These are phyloP conservation scores for Spongilla lacustris DNA, from an alignment of 37 sponge, comb jelly and placozoan species.

Conservation along the genomic window DNA sequence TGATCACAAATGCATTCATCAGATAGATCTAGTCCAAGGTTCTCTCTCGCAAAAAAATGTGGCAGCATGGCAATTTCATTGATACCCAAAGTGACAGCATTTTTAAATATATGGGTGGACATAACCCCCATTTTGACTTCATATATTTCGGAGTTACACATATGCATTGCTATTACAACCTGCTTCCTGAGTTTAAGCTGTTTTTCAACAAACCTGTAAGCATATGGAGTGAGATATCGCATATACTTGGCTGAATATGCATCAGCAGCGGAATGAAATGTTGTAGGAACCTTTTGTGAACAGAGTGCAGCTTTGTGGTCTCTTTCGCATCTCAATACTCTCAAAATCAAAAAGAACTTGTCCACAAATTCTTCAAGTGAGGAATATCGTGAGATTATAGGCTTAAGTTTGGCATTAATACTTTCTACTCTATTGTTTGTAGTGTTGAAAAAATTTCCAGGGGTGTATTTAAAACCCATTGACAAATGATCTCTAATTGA, in stretches of 20 bases:
- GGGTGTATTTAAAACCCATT: too few species aligned
- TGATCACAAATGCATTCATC: too few species aligned
- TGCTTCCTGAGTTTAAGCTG: conserved; percentile 20
- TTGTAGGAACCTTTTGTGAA: conserved; percentile 30
- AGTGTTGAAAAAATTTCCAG: conserved; percentile 14
- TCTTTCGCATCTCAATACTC: conserved; percentile 24
- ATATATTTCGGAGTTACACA: background rate
- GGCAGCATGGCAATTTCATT: conserved; percentile 49
- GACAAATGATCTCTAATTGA: background rate
- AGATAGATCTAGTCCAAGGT: conserved; percentile 9
- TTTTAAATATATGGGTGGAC: background rate
- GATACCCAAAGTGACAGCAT: conserved; percentile 16
- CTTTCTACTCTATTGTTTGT: conserved; percentile 20
- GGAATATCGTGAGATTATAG: too few species aligned
- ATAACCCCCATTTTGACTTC: too few species aligned
- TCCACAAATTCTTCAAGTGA: conserved; percentile 42
- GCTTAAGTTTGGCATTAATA: background rate
- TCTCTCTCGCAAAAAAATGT: conserved; percentile 27
- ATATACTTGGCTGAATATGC: background rate
- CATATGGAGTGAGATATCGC: conserved; percentile 34
- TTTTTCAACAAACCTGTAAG: conserved; percentile 23
- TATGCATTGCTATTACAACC: background rate
- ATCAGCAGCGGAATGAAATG: background rate
- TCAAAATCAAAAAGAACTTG: conserved; percentile 30
- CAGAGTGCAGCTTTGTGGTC: conserved; percentile 32